Evolutionary conservation across 2,113 vertebrate species (phyloP).

Genomic region (Collichthys lucidus): DNA sequence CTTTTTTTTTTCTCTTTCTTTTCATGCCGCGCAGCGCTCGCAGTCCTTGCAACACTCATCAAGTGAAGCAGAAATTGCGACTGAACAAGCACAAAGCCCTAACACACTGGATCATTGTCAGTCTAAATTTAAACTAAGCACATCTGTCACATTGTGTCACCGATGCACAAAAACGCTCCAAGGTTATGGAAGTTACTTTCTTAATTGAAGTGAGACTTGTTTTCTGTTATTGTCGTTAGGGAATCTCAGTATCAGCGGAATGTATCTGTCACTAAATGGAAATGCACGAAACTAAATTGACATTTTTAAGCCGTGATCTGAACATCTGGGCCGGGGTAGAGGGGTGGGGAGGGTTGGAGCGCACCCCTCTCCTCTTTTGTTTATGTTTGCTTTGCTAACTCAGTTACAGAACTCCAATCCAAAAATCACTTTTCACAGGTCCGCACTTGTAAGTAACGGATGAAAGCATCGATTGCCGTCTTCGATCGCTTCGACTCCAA

Average conservation of each 20-base stretch:
- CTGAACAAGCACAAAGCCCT: slow-evolving; percentile 61
- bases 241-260: slow-evolving; percentile 34
- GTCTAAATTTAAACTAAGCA: slow-evolving; percentile 75
- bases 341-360: neutral
- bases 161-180: slow-evolving; percentile 54
- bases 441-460: slow-evolving; percentile 71
- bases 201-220: slow-evolving; percentile 66
- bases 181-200: slow-evolving; percentile 67
- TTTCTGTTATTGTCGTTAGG: slow-evolving; percentile 59
- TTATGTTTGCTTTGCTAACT: slow-evolving; percentile 46
- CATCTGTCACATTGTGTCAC: slow-evolving; percentile 63
- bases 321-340: neutral
- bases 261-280: slow-evolving; percentile 51
- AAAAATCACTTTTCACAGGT: slow-evolving; percentile 54
- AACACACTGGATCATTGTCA: slow-evolving; percentile 61
- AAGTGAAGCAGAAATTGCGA: slow-evolving; percentile 56
- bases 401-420: slow-evolving; percentile 52
- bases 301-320: neutral
- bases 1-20: slow-evolving; percentile 24
- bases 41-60: slow-evolving; percentile 61
- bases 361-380: slow-evolving; percentile 19
- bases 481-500: slow-evolving; percentile 67
- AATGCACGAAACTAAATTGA: slow-evolving; percentile 37
- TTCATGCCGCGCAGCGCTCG: slow-evolving; percentile 36
- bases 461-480: slow-evolving; percentile 68